A percentile compares a stretch with the other conserved stretches of the same genome.
phyloP scores from a whole-genome alignment of 2,888 invertebrate genomes.

The Drosophila suboccidentalis region DNA sequence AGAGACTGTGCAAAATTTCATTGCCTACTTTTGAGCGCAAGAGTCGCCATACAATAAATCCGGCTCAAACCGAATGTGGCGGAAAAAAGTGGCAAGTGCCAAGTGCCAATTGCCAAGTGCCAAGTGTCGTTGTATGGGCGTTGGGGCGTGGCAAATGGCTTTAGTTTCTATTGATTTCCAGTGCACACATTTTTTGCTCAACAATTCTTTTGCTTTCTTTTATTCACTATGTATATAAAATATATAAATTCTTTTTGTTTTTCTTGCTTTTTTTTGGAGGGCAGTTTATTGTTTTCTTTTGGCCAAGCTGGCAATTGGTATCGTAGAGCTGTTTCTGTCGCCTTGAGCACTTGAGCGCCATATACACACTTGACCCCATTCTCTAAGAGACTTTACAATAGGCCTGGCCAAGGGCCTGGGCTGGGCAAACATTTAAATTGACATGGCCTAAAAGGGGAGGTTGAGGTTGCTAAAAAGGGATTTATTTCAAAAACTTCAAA shows the following conservation, averaged over 20 bases:
- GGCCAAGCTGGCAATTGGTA: slow-evolving; percentile 33
- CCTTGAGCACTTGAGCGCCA: slow-evolving; percentile 68
- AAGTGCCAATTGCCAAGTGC: slow-evolving; percentile 18
- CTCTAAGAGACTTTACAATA: slow-evolving; percentile 60
- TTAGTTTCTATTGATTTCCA: slow-evolving; percentile 65
- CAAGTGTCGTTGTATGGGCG: slow-evolving; percentile 36
- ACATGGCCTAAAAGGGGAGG: slow-evolving; percentile 37
- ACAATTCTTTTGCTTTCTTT: slow-evolving; percentile 2
- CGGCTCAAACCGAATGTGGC: slow-evolving; percentile 9
- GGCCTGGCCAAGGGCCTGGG: slow-evolving; percentile 23
- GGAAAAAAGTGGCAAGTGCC: slow-evolving; percentile 23
- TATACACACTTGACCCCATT: slow-evolving; percentile 78
- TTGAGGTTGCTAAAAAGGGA: neutral
- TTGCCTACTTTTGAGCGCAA: slow-evolving; percentile 63
- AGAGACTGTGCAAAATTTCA: slow-evolving; percentile 14
- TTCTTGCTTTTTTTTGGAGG: slow-evolving; percentile 19
- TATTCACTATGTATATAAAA: slow-evolving; percentile 6
- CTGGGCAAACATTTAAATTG: slow-evolving; percentile 54
- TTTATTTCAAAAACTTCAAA: slow-evolving; percentile 56
- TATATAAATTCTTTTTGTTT: slow-evolving; percentile 24
- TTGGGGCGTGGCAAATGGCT: slow-evolving; percentile 54
- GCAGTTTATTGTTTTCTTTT: slow-evolving; percentile 80
- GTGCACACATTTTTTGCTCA: slow-evolving; percentile 23
- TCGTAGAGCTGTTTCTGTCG: slow-evolving; percentile 39
- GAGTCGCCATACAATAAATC: neutral